Evolutionary conservation across 2,888 invertebrate genomes (phyloP).

Genomic region (Drosophila dives): DNA sequence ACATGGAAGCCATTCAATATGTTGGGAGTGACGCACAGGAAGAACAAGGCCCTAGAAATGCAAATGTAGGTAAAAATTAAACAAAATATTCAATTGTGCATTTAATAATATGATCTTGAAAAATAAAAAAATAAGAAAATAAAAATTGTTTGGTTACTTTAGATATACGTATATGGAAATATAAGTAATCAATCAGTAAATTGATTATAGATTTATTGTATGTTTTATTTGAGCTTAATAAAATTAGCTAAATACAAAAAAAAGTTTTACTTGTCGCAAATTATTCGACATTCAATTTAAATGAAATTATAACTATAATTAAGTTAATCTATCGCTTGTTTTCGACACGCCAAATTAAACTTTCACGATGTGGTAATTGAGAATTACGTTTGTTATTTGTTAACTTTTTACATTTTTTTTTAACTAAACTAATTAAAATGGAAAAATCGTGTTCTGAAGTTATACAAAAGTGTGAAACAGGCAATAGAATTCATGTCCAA

Average conservation of each 20-base stretch:
- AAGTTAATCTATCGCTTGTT: constrained; percentile 43
- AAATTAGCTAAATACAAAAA: constrained; percentile 11
- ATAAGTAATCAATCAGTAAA: neutral
- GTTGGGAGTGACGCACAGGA: constrained; percentile 85
- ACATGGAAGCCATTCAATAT: constrained; percentile 87
- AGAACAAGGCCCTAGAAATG: constrained; percentile 84
- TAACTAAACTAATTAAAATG: neutral
- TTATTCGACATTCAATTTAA: constrained; percentile 33
- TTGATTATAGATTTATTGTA: neutral
- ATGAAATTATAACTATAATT: constrained; percentile 12
- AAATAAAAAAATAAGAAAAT: neutral
- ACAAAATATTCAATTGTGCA: neutral
- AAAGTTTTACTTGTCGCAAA: constrained; percentile 52
- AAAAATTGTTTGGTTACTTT: neutral
- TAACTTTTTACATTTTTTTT: constrained; percentile 15
- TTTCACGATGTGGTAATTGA: constrained; percentile 40
- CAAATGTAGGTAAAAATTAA: neutral
- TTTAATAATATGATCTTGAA: neutral
- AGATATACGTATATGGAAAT: neutral
- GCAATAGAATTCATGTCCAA: neutral
- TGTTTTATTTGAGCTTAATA: neutral
- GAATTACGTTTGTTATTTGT: constrained; percentile 18
- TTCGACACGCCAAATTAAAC: constrained; percentile 61
- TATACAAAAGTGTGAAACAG: neutral
- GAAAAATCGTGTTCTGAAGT: neutral